Evolutionary conservation across 2,797 vertebrate species (phyloP).

Genomic region (Gastrophryne carolinensis): DNA sequence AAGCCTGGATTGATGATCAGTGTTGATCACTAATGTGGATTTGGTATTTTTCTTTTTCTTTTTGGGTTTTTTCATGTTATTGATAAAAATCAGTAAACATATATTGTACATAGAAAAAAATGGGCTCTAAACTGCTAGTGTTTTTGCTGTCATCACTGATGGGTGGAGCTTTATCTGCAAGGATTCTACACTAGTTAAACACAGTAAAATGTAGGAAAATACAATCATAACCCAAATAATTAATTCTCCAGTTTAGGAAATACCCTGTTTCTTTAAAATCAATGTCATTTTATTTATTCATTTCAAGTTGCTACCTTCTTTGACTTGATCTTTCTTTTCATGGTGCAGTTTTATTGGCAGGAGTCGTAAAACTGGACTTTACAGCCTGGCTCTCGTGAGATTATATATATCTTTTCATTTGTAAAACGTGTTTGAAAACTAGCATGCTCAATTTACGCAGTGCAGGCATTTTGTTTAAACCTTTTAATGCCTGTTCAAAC

Average conservation of each 20-base stretch:
- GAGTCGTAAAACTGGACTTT: slow-evolving; percentile 57
- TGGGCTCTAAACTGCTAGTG: no score
- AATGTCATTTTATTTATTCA: slow-evolving; percentile 41
- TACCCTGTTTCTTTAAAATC: background rate
- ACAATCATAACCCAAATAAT: background rate
- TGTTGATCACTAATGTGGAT: no score
- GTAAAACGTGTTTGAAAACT: slow-evolving; percentile 40
- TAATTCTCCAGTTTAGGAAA: background rate
- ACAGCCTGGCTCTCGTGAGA: slow-evolving; percentile 53
- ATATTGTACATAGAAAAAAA: no score
- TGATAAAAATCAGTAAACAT: no score
- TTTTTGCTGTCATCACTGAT: no score
- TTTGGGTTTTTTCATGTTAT: no score
- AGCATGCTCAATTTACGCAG: slow-evolving; percentile 51
- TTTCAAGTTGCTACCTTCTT: slow-evolving; percentile 29
- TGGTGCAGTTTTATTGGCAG: slow-evolving; percentile 49
- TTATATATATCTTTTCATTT: slow-evolving; percentile 55
- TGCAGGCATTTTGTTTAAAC: slow-evolving; percentile 41
- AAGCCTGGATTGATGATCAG: no score
- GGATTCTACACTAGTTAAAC: background rate
- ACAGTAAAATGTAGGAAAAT: background rate
- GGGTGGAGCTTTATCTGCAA: no score
- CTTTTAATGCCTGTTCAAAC: slow-evolving; percentile 52
- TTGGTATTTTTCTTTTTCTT: no score
- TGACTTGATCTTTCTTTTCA: slow-evolving; percentile 49